A percentile compares a stretch with the other conserved stretches of the same genome.
Evolutionary conservation across 2,113 vertebrate genomes (phyloP).

Genomic region (Lontra canadensis): DNA sequence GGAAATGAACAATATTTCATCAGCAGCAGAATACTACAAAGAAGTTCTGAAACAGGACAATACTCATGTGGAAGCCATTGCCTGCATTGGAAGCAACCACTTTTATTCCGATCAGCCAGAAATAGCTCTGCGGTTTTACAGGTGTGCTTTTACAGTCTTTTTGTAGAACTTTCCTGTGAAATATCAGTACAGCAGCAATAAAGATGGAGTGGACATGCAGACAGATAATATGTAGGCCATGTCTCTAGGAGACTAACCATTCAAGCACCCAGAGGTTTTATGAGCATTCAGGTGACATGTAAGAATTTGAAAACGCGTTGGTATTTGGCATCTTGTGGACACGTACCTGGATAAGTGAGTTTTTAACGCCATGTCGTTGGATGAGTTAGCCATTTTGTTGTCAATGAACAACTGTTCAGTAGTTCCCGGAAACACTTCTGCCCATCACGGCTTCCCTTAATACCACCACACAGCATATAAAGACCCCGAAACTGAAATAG

Average conservation of each 20-base stretch:
- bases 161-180: background rate
- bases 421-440: background rate
- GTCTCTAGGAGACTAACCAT: background rate
- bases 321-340: background rate
- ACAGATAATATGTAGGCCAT: background rate
- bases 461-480: background rate
- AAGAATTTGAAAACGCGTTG: background rate
- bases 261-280: background rate
- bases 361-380: background rate
- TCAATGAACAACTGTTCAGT: background rate
- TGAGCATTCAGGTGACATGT: background rate
- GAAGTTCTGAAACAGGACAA: constrained; percentile 97
- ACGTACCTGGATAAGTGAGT: background rate
- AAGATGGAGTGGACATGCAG: background rate
- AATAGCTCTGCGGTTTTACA: constrained; percentile 96
- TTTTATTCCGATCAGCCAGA: constrained; percentile 98
- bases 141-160: constrained; percentile 81
- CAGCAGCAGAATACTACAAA: constrained; percentile 95
- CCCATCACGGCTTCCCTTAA: background rate
- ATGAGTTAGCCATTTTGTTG: background rate
- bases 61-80: constrained; percentile 96
- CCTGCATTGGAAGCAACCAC: constrained; percentile 97
- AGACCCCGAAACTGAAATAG: background rate
- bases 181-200: background rate
- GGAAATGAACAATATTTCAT: constrained; percentile 95